phyloP scores from a whole-genome alignment of 2,113 vertebrate genomes.

The Apus apus region DNA sequence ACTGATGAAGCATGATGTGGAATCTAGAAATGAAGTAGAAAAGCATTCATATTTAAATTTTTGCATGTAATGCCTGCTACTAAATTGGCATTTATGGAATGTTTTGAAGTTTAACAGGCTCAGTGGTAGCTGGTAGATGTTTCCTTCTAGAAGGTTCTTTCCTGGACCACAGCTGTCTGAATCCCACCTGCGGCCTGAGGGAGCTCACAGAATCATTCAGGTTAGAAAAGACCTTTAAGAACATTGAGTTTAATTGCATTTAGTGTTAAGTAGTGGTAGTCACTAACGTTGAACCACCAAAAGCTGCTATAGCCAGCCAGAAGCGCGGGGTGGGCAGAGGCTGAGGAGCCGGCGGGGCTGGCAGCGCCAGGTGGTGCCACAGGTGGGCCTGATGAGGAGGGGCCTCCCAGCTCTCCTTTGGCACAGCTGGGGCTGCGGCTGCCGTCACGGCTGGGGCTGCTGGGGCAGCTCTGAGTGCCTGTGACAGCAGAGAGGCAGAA shows the following conservation, averaged over 20 bases:
- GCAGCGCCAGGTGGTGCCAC: background rate
- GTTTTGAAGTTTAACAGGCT: background rate
- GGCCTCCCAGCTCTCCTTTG: accelerated
- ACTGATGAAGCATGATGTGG: accelerated
- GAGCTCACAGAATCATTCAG: background rate
- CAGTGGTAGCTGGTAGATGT: background rate
- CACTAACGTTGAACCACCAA: accelerated
- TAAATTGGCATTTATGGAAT: background rate
- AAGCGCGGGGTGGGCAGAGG: accelerated
- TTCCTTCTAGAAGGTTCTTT: background rate
- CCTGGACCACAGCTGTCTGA: background rate
- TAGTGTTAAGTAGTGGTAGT: background rate
- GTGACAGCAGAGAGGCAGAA: accelerated
- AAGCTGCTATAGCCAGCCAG: accelerated
- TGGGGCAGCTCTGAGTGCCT: accelerated
- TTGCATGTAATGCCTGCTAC: background rate
- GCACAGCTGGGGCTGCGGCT: background rate
- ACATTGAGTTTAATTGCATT: background rate
- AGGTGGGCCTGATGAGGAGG: background rate
- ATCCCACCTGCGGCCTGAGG: background rate
- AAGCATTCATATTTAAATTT: background rate
- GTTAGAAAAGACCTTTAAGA: background rate
- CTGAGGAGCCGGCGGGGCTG: accelerated
- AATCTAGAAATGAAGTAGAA: background rate
- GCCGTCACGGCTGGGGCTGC: accelerated